Base-by-base conservation (phyloP, 2,797 vertebrate genomes). In the Catamblyrhynchus diadema region DNA sequence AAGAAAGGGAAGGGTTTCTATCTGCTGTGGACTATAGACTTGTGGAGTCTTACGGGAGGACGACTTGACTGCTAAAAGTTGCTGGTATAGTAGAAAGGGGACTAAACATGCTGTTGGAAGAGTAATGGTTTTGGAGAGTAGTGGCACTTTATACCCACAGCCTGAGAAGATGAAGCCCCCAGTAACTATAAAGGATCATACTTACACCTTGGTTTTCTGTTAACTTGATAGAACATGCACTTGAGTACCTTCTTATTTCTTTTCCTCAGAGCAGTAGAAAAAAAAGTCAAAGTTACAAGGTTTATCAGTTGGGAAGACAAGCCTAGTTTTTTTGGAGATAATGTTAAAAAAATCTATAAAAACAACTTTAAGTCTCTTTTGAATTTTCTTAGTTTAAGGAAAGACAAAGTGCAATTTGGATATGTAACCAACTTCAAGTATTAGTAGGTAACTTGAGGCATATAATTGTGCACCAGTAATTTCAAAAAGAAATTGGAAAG, bases 1-100 rank as follows among this genome's bases (percentile, higher is more conserved):
- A 32, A 67, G 48, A 15, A 1, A 37, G 47, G 35, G 8, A 41
- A 16, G 7, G 5, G 2, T 70, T 83, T 86, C 16, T 83, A 0
- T 47, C 27, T 28, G 0, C 19, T n/a, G 1, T 66, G 30, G 17
- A 10, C 48, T 70, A 0, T 4, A 83, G 25, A 6, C 14, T 7
- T 4, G 13, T 48, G 32, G 17, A 42, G 3, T 47, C 24, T 88
- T 61, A 12, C 12, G 41, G 10, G 41, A 64, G 25, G n/a, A 10
- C 2, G 5, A 14, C 11, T 39, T 51, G 37, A 53, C 71, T 80
- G 22, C 45, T 48, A 4, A 11, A 80, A 53, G 37, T 81, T 86
- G 13, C 60, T 88, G 51, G 19, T 73, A 21, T 7, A 18, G 15
- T 57, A 27, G 42, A 66, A 64, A 28, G 14, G 10, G 19, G 10